Conservation (phyloP, 2,797 vertebrate genomes). For the Silurus lanzhouensis region DNA sequence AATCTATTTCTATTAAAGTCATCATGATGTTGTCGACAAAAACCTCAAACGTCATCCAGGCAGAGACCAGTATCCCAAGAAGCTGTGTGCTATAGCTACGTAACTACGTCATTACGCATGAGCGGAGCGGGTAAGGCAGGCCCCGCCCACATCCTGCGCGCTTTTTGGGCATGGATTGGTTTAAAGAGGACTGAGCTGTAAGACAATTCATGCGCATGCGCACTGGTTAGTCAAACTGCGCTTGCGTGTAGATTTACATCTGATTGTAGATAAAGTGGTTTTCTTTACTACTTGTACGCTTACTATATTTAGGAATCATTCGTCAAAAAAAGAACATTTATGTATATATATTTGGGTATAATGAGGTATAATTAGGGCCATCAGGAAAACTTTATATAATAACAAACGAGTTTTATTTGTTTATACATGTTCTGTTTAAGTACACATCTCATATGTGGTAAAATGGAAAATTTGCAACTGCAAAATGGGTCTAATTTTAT, state of each 20-base stretch:
- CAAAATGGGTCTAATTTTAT: not conserved
- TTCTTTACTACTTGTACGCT: not conserved
- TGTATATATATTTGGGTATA: too few species aligned
- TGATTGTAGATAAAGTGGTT: not conserved
- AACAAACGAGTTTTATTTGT: not conserved
- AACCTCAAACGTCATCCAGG: conserved; percentile 48
- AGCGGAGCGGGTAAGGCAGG: not conserved
- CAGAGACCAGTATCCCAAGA: not conserved
- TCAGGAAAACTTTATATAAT: not conserved
- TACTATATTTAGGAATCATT: not conserved
- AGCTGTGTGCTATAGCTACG: not conserved
- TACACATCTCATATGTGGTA: not conserved
- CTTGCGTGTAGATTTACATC: not conserved
- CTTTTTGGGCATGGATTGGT: not conserved
- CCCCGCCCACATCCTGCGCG: not conserved
- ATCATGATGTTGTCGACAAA: conserved; percentile 29
- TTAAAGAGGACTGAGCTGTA: not conserved
- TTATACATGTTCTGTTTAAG: not conserved
- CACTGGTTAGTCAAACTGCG: not conserved
- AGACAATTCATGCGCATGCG: not conserved
- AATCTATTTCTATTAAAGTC: conserved; percentile 20
- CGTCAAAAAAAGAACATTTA: too few species aligned
- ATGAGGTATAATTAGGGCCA: not conserved
- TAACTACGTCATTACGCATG: conserved; percentile 11
- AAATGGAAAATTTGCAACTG: not conserved